Base-by-base conservation (phyloP, 92 coral and sea anemone species). In the Zoanthus solanderi region DNA sequence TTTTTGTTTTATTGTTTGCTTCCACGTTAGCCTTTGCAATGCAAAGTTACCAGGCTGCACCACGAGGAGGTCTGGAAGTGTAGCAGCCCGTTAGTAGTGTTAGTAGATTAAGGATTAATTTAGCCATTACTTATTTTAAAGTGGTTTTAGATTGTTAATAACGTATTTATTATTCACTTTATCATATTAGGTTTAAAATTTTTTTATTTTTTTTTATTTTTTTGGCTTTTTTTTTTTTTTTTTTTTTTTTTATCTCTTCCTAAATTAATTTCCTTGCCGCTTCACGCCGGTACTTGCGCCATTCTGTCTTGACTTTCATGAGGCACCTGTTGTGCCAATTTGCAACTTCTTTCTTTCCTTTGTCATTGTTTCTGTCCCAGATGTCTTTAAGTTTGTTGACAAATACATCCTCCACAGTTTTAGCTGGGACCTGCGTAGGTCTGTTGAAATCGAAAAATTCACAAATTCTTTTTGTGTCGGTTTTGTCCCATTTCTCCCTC, bases 21-120 rank as follows among this genome's bases (percentile, higher is more conserved):
- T 61, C 69, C 69, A 23, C 69, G 29, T 61, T 61, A 61, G 69
- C 69, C 69, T 61, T 61, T 61, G 69, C 69, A 61, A 61, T 61
- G 69, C 69, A 61, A 61, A 61, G 69, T 61, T 61, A 15, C 69
- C 69, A 61, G 69, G 29, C 23, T 61, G 69, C 69, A 61, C 69
- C 29, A 61, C 69, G 69, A 15, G 69, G 69, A 61, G 29, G 69
- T 61, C 29, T 23, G 69, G 69, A 61, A 61, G 69, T 18, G 29
- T 16, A 23, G 54, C 54, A 50, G 54, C 54, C 54, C 54, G 54
- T 50, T 50, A 50, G 54, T 50, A 50, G 54, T 7, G 54, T 50
- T 50, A 50, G 54, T 50, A 50, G 54, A 50, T 50, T 50, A 50
- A 50, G 12, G 54, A 50, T 50, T 50, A 50, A 50, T 50, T 50